Evolutionary conservation across 1,140 invertebrate genomes (phyloP).

Genomic region (Ptiloglossa arizonensis): DNA sequence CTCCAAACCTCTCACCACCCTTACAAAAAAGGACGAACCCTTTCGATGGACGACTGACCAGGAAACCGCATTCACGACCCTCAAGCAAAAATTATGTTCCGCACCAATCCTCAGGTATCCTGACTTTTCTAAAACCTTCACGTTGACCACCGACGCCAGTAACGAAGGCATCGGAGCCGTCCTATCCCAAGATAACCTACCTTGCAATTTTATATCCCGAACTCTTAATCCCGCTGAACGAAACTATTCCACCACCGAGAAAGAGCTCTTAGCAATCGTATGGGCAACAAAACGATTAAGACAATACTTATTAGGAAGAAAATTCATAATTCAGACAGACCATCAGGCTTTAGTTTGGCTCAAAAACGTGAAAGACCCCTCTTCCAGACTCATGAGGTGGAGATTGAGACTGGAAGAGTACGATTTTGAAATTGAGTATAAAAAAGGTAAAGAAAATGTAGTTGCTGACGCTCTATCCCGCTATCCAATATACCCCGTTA

Average conservation of each 20-base stretch:
- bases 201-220: background rate
- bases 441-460: background rate
- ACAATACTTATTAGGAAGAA: background rate
- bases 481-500: background rate
- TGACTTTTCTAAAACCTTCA: background rate
- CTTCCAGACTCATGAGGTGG: background rate
- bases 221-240: background rate
- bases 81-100: background rate
- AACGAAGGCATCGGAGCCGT: background rate
- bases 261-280: background rate
- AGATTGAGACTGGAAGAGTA: background rate
- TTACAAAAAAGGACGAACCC: background rate
- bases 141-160: background rate
- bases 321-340: background rate
- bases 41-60: background rate
- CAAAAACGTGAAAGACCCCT: background rate
- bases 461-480: background rate
- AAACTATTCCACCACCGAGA: background rate
- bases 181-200: background rate
- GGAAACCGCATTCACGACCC: accelerated
- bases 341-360: background rate
- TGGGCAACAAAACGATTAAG: background rate
- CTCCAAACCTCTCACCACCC: background rate
- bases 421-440: background rate
- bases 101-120: background rate